phyloP scores from a whole-genome alignment of 2,113 vertebrate species.

The Gorilla gorilla region DNA sequence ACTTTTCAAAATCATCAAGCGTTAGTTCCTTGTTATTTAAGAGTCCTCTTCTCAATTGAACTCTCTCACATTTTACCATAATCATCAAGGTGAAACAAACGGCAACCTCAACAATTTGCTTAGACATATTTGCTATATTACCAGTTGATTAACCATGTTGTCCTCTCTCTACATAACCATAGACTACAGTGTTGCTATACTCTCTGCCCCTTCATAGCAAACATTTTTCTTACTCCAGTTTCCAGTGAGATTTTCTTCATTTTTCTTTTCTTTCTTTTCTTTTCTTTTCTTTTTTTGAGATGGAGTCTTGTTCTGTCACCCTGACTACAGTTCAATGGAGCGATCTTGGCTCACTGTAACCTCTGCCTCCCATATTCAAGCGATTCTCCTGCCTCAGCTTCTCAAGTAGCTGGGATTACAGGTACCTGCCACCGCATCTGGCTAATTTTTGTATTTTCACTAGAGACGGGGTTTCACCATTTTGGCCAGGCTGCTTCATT shows the following conservation, averaged over 20 bases:
- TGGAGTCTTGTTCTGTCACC: no score
- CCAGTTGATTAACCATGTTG: background rate
- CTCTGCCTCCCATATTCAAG: no score
- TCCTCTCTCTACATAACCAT: background rate
- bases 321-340: fast-evolving
- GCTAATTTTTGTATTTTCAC: no score
- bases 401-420: no score
- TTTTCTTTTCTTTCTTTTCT: background rate
- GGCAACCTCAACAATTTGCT: background rate
- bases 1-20: background rate
- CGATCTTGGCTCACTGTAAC: no score
- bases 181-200: background rate
- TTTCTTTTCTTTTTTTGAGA: no score
- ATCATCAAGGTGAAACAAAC: background rate
- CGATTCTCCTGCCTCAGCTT: no score
- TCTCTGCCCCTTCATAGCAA: background rate
- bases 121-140: background rate
- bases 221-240: background rate
- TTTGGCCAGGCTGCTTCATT: no score
- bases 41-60: background rate
- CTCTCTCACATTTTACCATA: background rate
- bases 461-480: no score
- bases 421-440: no score
- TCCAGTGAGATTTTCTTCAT: background rate
- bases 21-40: background rate